Percentiles rank a stretch among this genome's conserved stretches.
phyloP scores from a whole-genome alignment of 1,140 invertebrate species.

The Lordiphosa mommai region DNA sequence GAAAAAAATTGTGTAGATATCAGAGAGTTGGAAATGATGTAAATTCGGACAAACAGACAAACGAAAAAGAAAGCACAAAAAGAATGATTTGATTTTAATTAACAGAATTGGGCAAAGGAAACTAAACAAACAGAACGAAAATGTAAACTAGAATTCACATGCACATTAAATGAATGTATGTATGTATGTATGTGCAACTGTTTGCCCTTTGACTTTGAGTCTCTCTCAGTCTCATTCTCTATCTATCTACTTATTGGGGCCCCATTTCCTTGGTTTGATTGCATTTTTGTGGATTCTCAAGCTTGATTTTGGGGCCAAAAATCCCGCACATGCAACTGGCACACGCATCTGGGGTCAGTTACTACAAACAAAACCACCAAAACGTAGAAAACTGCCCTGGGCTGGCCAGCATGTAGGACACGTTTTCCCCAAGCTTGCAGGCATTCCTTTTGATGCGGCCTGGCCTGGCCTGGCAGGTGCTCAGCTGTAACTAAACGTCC shows the following conservation, averaged over 20 bases:
- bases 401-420: conserved; percentile 49
- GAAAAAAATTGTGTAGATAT: conserved; percentile 1
- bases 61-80: conserved; percentile 27
- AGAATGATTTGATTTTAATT: conserved; percentile 69
- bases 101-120: conserved; percentile 34
- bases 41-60: conserved; percentile 39
- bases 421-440: conserved; percentile 34
- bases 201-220: conserved; percentile 3
- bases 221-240: not conserved
- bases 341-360: conserved; percentile 66
- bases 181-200: not conserved
- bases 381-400: not conserved
- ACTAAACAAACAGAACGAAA: not conserved
- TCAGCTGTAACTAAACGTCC: conserved; percentile 73
- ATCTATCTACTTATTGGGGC: not conserved
- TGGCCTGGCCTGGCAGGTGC: conserved; percentile 48
- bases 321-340: conserved; percentile 29
- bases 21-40: conserved; percentile 18
- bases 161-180: conserved; percentile 15
- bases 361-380: conserved; percentile 35
- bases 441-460: conserved; percentile 46
- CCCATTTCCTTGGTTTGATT: conserved; percentile 6
- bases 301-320: not conserved
- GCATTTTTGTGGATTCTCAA: conserved; percentile 25
- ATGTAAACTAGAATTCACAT: conserved; percentile 12